Conservation (phyloP, 2,888 invertebrate genomes). For the Tipula unca region DNA sequence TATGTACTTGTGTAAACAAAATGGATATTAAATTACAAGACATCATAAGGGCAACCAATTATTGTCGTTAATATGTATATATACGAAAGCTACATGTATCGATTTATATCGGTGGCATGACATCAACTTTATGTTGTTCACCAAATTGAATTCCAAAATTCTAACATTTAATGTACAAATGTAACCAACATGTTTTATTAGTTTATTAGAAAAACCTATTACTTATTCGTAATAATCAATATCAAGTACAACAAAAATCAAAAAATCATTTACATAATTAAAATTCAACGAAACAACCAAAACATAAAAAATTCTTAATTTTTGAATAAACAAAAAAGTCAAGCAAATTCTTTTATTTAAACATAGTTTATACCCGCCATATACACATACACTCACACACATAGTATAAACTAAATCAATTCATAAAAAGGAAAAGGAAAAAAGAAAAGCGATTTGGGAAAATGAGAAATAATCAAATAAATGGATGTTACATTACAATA, state of each 20-base stretch:
- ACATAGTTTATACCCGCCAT: too few relatives aligned
- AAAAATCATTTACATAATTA: not conserved
- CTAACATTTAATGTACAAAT: too few relatives aligned
- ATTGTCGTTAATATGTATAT: too few relatives aligned
- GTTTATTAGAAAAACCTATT: not conserved
- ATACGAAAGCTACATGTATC: too few relatives aligned
- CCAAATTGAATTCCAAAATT: too few relatives aligned
- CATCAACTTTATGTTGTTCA: too few relatives aligned
- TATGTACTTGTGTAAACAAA: too few relatives aligned
- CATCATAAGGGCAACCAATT: too few relatives aligned
- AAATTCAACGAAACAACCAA: not conserved
- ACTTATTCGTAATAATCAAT: not conserved
- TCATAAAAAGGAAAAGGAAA: not conserved
- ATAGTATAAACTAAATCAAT: not conserved
- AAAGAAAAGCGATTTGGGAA: not conserved
- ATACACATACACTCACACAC: not conserved
- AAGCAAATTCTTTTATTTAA: not conserved
- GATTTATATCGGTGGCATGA: too few relatives aligned
- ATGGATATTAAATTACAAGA: too few relatives aligned
- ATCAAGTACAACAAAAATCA: not conserved
- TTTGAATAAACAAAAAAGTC: not conserved
- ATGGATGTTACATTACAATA: not conserved
- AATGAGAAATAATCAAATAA: not conserved
- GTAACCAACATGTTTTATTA: too few relatives aligned
- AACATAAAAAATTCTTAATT: too few relatives aligned